A percentile compares a stretch with the other conserved stretches of the same genome.
Conservation (phyloP, 1,140 invertebrate genomes). For the Leptonema lineaticorne region DNA sequence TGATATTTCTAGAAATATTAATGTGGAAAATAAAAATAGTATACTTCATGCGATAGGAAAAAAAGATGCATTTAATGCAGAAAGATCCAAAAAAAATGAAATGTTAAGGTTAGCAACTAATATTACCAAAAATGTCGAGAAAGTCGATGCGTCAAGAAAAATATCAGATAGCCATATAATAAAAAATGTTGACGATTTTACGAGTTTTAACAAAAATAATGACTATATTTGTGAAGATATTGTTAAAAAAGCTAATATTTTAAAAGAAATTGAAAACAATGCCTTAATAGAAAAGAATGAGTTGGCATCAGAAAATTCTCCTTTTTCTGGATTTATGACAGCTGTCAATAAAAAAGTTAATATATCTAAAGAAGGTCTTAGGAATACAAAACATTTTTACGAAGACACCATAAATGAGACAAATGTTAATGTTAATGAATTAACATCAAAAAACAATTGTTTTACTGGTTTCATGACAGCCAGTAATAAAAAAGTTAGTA, state of each 20-base stretch:
- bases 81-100: neutral
- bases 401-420: too few relatives aligned
- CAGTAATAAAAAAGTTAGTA: slow-evolving; percentile 33
- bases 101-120: too few relatives aligned
- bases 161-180: slow-evolving; percentile 12
- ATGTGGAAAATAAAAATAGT: neutral
- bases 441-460: neutral
- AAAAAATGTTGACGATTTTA: slow-evolving; percentile 34
- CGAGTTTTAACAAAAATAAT: slow-evolving; percentile 34
- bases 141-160: slow-evolving; percentile 21
- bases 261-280: neutral
- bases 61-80: neutral
- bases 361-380: slow-evolving; percentile 46
- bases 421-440: too few relatives aligned
- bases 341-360: slow-evolving; percentile 45
- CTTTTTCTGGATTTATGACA: slow-evolving; percentile 30
- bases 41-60: neutral
- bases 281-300: neutral
- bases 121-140: neutral
- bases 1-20: neutral
- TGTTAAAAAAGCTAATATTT: slow-evolving; percentile 35
- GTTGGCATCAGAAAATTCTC: neutral
- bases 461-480: slow-evolving; percentile 2
- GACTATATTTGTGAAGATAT: slow-evolving; percentile 29
- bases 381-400: slow-evolving; percentile 44